Evolutionary conservation across 2,113 vertebrate genomes (phyloP), one percentile per base, ranked within the genome.

Genomic region (Solea senegalensis): DNA sequence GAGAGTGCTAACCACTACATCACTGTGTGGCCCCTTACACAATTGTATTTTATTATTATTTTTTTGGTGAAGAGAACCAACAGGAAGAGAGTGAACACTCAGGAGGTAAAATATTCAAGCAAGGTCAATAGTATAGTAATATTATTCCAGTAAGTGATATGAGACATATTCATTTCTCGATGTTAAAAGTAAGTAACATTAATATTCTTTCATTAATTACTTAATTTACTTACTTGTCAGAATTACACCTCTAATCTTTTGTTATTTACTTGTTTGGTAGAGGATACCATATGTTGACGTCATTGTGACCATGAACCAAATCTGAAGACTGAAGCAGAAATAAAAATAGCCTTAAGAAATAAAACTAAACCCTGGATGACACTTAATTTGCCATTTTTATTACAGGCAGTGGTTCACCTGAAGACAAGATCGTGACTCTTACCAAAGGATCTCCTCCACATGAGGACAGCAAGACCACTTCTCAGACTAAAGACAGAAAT

Each of bases 71-170:
- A 26, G 55, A 28, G 16, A 0, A 0, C 12, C 65, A 49, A 54
- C 28, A 12, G 9, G 66, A 54, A 48, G 26, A 10, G 11, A 5
- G 10, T 1, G 27, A 54, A 15, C 13, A 3, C 0, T 3, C 34
- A 27, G 26, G 61, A 65, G 81, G 78, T 84, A 67, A 7, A 44
- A 8, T 39, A 45, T 39, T 34, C 16, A 6, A 2, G 26, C 44
- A 34, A 34, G 34, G 34, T 34, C 34, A 34, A 34, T 34, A 4
- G 2, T 34, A 34, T 4, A 34, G 34, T 34, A 2, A 34, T 34
- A 34, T 6, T 4, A 34, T 34, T 34, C 2, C 34, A 34, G 34
- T 34, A 34, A 34, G 34, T 34, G 34, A 34, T 34, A 4, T 34
- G 5, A 34, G 34, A 2, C 34, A 34, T 34, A 34, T 34, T 34